Base-by-base conservation (phyloP, 2,113 vertebrate species). In the Nothocercus julius region DNA sequence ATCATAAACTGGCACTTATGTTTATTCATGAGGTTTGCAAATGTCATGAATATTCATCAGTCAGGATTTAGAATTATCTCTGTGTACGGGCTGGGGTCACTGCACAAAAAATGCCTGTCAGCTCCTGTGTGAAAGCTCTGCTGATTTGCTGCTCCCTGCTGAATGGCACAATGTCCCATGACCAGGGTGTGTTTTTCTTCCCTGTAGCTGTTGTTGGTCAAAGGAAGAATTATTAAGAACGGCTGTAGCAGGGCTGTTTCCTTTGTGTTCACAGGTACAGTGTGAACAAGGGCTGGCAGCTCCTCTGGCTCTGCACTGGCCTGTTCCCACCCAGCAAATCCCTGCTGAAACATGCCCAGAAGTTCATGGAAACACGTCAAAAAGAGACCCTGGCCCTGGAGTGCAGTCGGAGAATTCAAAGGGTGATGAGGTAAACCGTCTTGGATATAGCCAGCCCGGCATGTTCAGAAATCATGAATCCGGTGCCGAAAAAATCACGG, bases 231-330 rank as follows among this genome's bases (percentile, higher is more conserved):
- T 34, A 0, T 5, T 4, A 1, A 13, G 44, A 44, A 16, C 76
- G 45, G 56, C 61, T 72, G 7, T 4, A 79, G 66, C 42, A 85
- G 64, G 92, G 63, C 21, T 2, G 0, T 80, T 85, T 38, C 61
- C 81, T 89, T 89, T 70, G 58, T 74, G 24, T 61, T 88, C 58
- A 4, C 97, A 99, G 99, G 97, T 98, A 98, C 96, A 99, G 99
- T 0, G 36, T 99, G 74, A 98, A 98, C 89, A 98, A 96, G 62
- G 99, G 99, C 84, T 99, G 99, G 99, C 99, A 99, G 97, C 98
- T 99, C 61, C 97, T 99, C 30, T 99, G 99, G 99, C 98, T 99
- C 34, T 99, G 99, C 94, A 98, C 99, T 0, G 99, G 99, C 58
- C 98, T 99, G 79, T 99, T 99, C 85, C 97, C 99, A 2, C 99